Conservation (phyloP, 2,797 vertebrate genomes). For the Podarcis lilfordi region DNA sequence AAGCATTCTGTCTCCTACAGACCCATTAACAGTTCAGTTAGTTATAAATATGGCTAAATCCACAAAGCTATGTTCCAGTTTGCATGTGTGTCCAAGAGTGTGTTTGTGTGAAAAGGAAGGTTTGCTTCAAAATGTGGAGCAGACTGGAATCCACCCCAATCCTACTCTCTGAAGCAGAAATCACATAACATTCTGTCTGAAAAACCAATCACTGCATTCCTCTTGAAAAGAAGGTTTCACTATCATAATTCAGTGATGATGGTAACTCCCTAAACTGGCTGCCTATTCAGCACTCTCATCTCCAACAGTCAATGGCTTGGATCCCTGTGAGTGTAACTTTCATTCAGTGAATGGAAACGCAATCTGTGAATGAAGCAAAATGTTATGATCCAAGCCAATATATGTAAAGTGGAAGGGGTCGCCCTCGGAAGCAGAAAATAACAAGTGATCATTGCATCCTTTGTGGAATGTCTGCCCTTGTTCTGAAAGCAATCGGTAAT, state of each 20-base stretch:
- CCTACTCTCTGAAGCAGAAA: slow-evolving; percentile 1
- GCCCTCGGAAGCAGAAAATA: neutral
- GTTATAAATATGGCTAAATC: no score
- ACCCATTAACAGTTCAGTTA: no score
- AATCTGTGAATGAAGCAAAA: neutral
- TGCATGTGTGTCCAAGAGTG: no score
- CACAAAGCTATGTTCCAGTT: no score
- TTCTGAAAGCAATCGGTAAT: slow-evolving; percentile 1
- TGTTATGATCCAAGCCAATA: neutral
- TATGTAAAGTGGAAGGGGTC: neutral
- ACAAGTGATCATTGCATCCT: slow-evolving; percentile 15
- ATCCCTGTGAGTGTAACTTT: neutral
- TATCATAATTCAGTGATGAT: neutral
- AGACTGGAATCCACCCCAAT: no score
- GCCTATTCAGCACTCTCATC: no score
- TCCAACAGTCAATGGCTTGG: neutral
- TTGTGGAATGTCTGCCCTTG: neutral
- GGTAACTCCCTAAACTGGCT: neutral
- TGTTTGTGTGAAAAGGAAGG: no score
- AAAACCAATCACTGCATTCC: neutral
- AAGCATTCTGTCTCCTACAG: no score
- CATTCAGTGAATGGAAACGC: neutral
- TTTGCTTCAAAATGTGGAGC: no score
- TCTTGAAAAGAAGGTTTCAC: neutral
- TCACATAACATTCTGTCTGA: neutral